Evolutionary conservation across 2,797 vertebrate species (phyloP).

Genomic region (Crenichthys baileyi): DNA sequence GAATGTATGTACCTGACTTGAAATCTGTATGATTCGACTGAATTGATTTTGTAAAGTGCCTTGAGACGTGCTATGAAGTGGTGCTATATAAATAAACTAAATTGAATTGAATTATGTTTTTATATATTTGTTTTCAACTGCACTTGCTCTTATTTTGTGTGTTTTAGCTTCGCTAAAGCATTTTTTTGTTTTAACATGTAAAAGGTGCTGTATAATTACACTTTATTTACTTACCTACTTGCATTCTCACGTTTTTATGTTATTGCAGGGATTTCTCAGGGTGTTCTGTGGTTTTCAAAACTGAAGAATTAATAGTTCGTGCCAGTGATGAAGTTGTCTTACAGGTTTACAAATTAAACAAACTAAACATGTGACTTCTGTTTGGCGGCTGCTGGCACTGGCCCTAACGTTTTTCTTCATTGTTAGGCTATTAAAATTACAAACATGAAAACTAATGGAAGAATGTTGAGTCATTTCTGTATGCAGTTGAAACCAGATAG

Average conservation of each 20-base stretch:
- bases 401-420: not conserved
- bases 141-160: not conserved
- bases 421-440: not conserved
- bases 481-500: too few relatives aligned
- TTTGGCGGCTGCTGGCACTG: not conserved
- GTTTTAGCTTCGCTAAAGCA: not conserved
- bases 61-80: too few relatives aligned
- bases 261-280: conserved; percentile 13
- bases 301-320: conserved; percentile 51
- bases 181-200: not conserved
- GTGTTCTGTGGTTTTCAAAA: conserved; percentile 52
- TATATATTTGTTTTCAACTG: not conserved
- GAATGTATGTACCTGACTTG: too few relatives aligned
- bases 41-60: too few relatives aligned
- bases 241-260: conserved; percentile 9
- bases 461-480: too few relatives aligned
- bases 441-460: not conserved
- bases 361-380: not conserved
- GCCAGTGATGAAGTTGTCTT: conserved; percentile 50
- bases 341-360: conserved; percentile 44
- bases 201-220: not conserved
- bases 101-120: not conserved
- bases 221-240: conserved; percentile 9
- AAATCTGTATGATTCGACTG: too few relatives aligned
- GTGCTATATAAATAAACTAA: too few relatives aligned